phyloP scores from a whole-genome alignment of 53 echinoderm and acorn worm species.

The Echinometra lucunter region DNA sequence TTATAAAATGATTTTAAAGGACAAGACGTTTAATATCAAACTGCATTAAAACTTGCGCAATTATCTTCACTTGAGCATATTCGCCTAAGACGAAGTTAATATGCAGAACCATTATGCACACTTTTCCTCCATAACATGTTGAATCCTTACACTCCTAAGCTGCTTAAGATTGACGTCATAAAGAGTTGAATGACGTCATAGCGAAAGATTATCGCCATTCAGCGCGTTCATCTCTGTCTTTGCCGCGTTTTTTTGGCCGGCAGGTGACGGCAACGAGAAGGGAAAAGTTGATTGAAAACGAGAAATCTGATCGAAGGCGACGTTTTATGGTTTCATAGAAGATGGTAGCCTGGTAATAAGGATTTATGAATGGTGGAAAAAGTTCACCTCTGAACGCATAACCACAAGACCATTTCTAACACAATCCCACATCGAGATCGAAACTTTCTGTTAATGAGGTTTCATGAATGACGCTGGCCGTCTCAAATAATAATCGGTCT shows the following conservation, averaged over 20 bases:
- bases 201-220: constrained; percentile 64
- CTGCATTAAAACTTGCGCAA: background rate
- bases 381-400: background rate
- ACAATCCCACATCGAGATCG: background rate
- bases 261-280: constrained; percentile 60
- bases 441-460: background rate
- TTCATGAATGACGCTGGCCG: background rate
- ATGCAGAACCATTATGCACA: constrained; percentile 12
- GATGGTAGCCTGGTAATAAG: background rate
- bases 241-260: constrained; percentile 41
- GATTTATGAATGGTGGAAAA: constrained; percentile 9
- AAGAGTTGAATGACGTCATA: constrained; percentile 53
- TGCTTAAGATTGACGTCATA: constrained; percentile 62
- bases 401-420: background rate
- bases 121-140: background rate
- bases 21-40: background rate
- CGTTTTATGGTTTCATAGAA: constrained; percentile 44
- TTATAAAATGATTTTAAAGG: background rate
- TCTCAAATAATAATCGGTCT: background rate
- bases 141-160: constrained; percentile 22
- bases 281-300: constrained; percentile 55
- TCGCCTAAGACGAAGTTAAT: background rate
- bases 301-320: constrained; percentile 59
- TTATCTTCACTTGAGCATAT: background rate
- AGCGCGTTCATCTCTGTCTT: constrained; percentile 53